Conservation (phyloP, 2,797 vertebrate species). For the Acanthiza pusilla region DNA sequence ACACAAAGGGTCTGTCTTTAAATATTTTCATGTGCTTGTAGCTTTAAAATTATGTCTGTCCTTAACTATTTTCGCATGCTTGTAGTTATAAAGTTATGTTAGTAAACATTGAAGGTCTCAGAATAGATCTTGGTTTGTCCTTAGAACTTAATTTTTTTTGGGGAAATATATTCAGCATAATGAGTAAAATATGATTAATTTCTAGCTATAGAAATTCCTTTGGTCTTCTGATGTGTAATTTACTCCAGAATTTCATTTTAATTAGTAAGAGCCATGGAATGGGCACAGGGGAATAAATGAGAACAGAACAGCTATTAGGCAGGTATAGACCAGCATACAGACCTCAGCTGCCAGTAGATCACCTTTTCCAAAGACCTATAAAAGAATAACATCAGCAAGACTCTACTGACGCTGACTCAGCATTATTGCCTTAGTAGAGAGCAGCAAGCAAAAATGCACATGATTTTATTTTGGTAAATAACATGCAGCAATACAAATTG, state of each 20-base stretch:
- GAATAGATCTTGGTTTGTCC: neutral
- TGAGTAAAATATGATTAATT: neutral
- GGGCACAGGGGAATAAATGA: neutral
- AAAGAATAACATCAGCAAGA: neutral
- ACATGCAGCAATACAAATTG: neutral
- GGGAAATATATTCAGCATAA: neutral
- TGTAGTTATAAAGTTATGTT: neutral
- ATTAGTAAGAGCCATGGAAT: neutral
- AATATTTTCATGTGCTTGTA: neutral
- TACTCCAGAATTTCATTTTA: neutral
- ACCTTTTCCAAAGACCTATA: neutral
- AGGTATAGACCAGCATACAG: neutral
- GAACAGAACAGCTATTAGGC: neutral
- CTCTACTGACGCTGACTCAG: neutral
- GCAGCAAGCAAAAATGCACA: neutral
- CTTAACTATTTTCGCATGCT: neutral
- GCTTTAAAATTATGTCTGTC: neutral
- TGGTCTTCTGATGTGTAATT: neutral
- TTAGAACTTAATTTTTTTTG: neutral
- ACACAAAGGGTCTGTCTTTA: neutral
- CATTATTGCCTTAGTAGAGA: neutral
- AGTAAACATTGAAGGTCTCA: neutral
- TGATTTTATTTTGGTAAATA: neutral
- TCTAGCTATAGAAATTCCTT: neutral
- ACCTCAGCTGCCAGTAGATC: neutral